Evolutionary conservation across 1,140 invertebrate genomes (phyloP), one percentile per base, ranked within the genome.

Genomic region (Xylocopa sonorina): DNA sequence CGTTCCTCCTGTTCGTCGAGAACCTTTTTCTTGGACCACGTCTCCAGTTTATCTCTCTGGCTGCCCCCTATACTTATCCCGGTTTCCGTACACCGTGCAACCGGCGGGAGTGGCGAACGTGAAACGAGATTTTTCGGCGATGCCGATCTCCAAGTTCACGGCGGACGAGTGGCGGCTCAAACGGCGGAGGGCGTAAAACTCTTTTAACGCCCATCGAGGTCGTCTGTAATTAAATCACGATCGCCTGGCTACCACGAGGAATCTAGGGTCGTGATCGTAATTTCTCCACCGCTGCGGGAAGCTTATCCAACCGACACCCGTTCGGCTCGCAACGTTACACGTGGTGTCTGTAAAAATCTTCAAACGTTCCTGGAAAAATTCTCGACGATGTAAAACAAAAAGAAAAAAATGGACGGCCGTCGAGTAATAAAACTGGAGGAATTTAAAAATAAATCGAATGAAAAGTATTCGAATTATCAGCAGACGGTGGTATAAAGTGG

Each of bases 201-300:
- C 38, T 51, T 68, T 78, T 57, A 69, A 68, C 73, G 63, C 62
- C 51, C 62, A 48, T 66, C 66, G 50, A 27, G 69, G 55, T 41
- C 34, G 34, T 12, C 48, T 62, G 58, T 80, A 71, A 55, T 81
- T 72, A 78, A 78, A 82, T 78, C 76, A 78, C 63, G 75, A 79
- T 73, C 55, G 48, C 32, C 62, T 50, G 41, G 68, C 12, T 53
- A 38, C 50, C 63, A 51, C 64, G n/a, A n/a, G 16, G 69, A 71
- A 69, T 71, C 75, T 58, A 60, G 46, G 48, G 24, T 80, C 63
- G 29, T 24, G 76, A 72, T 78, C 76, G 57, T 78, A 63, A 73
- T 78, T 73, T 58, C 57, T 66, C 12, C n/a, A 1, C 10, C 10
- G 38, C 60, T 27, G 14, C 24, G 50, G 32, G 53, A 77, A 71